A percentile compares a stretch with the other conserved stretches of the same genome.
Evolutionary conservation across 2,113 vertebrate genomes (phyloP).

Genomic region (Lophochroa leadbeateri): DNA sequence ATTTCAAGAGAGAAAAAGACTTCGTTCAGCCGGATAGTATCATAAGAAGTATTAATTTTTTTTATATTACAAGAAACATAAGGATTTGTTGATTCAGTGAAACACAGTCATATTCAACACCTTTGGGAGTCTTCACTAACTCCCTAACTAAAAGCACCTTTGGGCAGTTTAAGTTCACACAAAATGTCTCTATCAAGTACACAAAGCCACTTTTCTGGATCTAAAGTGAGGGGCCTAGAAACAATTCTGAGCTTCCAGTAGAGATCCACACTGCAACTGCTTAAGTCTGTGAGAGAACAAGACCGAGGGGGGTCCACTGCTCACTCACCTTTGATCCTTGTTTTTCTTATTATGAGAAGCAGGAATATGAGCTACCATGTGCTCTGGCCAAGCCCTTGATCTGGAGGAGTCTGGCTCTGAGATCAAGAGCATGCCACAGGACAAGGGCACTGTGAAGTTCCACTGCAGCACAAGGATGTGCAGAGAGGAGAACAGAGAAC

Average conservation of each 20-base stretch:
- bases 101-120: not conserved
- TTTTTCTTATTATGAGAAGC: not conserved
- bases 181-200: not conserved
- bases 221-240: not conserved
- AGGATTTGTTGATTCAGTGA: not conserved
- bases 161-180: not conserved
- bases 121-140: not conserved
- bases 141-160: not conserved
- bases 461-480: not conserved
- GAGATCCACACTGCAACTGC: accelerated
- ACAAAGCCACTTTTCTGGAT: not conserved
- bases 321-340: not conserved
- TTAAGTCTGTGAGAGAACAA: not conserved
- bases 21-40: not conserved
- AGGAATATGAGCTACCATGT: not conserved
- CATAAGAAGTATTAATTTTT: not conserved
- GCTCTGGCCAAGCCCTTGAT: not conserved
- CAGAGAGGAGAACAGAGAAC: not conserved
- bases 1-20: not conserved
- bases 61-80: not conserved
- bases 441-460: not conserved
- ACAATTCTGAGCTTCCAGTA: not conserved
- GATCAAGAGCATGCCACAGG: not conserved
- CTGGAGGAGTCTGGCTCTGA: not conserved
- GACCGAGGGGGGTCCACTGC: accelerated